phyloP scores from a whole-genome alignment of 64 coral and sea anemone species.

The Montipora sp. region DNA sequence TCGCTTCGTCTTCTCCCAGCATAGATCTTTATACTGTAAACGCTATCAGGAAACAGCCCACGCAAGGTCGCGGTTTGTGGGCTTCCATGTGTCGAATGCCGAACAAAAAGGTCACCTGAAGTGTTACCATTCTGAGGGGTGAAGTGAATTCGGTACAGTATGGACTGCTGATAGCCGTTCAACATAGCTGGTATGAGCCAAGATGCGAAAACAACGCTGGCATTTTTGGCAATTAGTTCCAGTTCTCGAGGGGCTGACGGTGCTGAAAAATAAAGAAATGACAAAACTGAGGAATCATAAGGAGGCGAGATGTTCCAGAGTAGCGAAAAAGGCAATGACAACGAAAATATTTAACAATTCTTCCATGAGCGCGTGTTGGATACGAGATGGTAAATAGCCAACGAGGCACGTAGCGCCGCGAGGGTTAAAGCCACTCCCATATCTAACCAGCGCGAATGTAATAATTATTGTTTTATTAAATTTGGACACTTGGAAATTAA shows the following conservation, averaged over 20 bases:
- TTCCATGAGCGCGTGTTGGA: too few relatives aligned
- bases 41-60: constrained; percentile 22
- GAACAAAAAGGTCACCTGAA: constrained; percentile 14
- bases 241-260: constrained; percentile 41
- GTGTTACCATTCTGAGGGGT: constrained; percentile 24
- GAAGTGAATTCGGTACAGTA: constrained; percentile 45
- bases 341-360: too few relatives aligned
- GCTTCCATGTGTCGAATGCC: neutral
- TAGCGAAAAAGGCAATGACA: too few relatives aligned
- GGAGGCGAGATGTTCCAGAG: too few relatives aligned
- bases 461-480: too few relatives aligned
- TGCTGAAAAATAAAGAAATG: constrained; percentile 19
- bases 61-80: constrained; percentile 21
- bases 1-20: constrained; percentile 55
- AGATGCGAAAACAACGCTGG: constrained; percentile 17
- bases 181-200: constrained; percentile 39
- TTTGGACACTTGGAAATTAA: too few relatives aligned
- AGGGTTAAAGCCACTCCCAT: too few relatives aligned
- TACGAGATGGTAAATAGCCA: too few relatives aligned
- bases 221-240: constrained; percentile 2
- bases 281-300: neutral
- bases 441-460: too few relatives aligned
- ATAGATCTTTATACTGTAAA: constrained; percentile 29
- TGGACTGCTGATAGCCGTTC: constrained; percentile 40
- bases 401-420: too few relatives aligned